Base-by-base conservation (phyloP, 2,113 vertebrate species). In the Panthera leo region DNA sequence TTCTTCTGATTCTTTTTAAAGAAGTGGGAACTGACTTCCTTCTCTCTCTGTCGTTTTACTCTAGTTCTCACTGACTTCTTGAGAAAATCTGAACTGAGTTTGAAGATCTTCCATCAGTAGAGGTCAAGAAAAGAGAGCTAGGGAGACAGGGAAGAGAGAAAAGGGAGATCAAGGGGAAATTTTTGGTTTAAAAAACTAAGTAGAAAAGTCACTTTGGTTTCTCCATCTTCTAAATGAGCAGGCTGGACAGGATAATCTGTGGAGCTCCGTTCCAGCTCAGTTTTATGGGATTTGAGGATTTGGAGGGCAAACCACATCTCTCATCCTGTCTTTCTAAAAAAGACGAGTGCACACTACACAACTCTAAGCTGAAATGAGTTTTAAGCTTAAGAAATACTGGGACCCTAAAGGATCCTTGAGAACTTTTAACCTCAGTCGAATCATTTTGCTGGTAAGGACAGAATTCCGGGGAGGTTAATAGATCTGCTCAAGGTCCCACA, bases 171-270 rank as follows among this genome's bases (percentile, higher is more conserved):
- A n/a, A 85, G 68, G 51, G 53, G 45, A 48, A 76, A 11, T 34
- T 15, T 65, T 75, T 79, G 18, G 34, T 93, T 89, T 94, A 34
- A 45, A 96, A 94, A 80, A 12, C 19, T 65, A 90, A 84, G 13
- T 25, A 48, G 80, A 92, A 95, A 92, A 95, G 11, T 67, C 67
- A 53, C 21, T 53, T 91, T 19, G 34, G 27, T 88, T 85, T 85
- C 29, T 58, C 85, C 48, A 7, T 71, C 51, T 94, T 95, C 73
- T 65, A 94, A 97, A 73, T 42, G 89, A 93, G 36, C 70, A 88
- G 76, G 12, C 36, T 93, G 53, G n/a, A 51, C 73, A 51, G 48
- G 55, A 23, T 42, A n/a, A 93, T 67, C 87, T 68, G 76, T 45
- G 39, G 39, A 5, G 53, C 48, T 91, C n/a, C 51, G 34, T 76